Conservation (phyloP, 2,888 invertebrate genomes). For the Teleiodes luculella region DNA sequence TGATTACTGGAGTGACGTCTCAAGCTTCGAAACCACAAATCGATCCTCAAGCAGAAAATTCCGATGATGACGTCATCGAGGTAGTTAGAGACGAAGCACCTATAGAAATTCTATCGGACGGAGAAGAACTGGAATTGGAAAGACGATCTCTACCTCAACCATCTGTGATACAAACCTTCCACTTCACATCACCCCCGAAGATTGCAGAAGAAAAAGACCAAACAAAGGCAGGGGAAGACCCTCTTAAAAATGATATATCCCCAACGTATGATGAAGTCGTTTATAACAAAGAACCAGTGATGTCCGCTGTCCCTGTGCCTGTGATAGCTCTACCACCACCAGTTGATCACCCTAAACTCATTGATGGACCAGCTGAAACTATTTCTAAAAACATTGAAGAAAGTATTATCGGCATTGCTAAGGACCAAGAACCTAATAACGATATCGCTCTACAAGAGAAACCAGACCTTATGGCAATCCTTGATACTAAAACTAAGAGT, state of each 20-base stretch:
- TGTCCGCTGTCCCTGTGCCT: constrained; percentile 5
- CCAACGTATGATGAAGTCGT: constrained; percentile 14
- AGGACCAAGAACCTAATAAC: neutral
- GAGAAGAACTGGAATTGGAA: constrained; percentile 56
- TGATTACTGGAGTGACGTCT: constrained; percentile 38
- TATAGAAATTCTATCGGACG: constrained; percentile 67
- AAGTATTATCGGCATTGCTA: neutral
- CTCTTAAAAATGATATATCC: constrained; percentile 31
- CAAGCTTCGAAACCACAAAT: constrained; percentile 17
- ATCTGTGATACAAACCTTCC: constrained; percentile 27
- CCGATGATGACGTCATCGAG: constrained; percentile 71
- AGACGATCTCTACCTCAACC: constrained; percentile 28
- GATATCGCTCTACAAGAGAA: neutral
- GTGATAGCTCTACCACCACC: constrained; percentile 18
- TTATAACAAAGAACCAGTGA: neutral
- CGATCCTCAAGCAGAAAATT: constrained; percentile 38
- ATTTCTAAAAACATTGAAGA: neutral
- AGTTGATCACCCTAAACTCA: neutral
- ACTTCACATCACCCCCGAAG: constrained; percentile 35
- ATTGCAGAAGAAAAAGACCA: constrained; percentile 23
- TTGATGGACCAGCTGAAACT: neutral
- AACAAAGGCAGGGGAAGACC: constrained; percentile 34
- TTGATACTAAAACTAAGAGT: too few species aligned
- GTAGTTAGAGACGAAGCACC: constrained; percentile 68
- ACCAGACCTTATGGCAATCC: neutral